These are phyloP conservation scores for Malachius bipustulatus DNA, from an alignment of 2,888 invertebrate species.

Conservation along the genomic window DNA sequence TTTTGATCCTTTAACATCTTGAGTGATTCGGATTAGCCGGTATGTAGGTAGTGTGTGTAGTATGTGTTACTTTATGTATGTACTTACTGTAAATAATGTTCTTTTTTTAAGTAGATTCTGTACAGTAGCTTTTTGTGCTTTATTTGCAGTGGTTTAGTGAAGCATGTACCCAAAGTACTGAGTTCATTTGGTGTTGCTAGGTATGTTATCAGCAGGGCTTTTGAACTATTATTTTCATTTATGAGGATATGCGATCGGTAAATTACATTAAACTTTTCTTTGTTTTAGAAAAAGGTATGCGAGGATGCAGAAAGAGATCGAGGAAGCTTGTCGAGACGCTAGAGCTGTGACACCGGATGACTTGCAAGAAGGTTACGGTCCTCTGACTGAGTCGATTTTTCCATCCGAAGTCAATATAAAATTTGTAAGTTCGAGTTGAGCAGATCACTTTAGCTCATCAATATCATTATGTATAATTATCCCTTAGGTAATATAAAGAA, in stretches of 20 bases:
- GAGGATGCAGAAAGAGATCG: slow-evolving; percentile 78
- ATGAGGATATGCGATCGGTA: neutral
- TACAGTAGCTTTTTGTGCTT: slow-evolving; percentile 38
- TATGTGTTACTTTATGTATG: too few relatives aligned
- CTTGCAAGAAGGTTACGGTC: slow-evolving; percentile 37
- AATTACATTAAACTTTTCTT: slow-evolving; percentile 17
- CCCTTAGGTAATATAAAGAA: too few relatives aligned
- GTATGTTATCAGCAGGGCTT: slow-evolving; percentile 45
- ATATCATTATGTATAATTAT: too few relatives aligned
- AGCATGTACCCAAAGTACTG: slow-evolving; percentile 57
- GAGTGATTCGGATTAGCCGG: too few relatives aligned
- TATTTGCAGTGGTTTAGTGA: slow-evolving; percentile 55
- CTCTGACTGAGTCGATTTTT: slow-evolving; percentile 35
- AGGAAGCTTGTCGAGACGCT: slow-evolving; percentile 77
- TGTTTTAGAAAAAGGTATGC: slow-evolving; percentile 73
- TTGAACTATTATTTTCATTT: slow-evolving; percentile 24
- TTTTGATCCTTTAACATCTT: too few relatives aligned
- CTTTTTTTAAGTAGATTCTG: slow-evolving; percentile 17
- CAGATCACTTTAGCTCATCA: too few relatives aligned
- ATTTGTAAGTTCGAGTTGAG: slow-evolving; percentile 57
- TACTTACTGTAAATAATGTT: too few relatives aligned
- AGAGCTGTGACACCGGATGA: slow-evolving; percentile 42
- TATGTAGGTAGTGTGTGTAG: too few relatives aligned
- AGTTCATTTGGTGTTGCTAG: slow-evolving; percentile 60
- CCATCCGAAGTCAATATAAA: slow-evolving; percentile 58